Conservation (phyloP, 1,140 invertebrate genomes). For the Halesus radiatus region DNA sequence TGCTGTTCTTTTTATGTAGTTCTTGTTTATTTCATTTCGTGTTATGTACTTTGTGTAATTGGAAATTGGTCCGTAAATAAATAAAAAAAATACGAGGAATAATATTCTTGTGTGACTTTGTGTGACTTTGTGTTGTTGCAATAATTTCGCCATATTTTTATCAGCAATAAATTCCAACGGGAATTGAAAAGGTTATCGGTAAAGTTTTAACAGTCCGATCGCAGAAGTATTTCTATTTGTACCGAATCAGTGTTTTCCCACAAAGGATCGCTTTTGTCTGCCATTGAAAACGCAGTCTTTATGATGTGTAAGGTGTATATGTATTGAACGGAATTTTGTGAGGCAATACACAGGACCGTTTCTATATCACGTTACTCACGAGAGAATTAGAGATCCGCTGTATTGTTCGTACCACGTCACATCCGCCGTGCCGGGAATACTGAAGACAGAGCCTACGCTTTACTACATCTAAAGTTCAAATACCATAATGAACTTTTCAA, state of each 20-base stretch:
- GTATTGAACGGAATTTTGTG: constrained; percentile 3
- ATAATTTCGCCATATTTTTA: too few species aligned
- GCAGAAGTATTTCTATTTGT: not conserved
- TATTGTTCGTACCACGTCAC: constrained; percentile 8
- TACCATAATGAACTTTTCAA: not conserved
- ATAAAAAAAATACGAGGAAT: too few species aligned
- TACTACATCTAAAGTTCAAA: not conserved
- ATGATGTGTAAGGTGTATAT: not conserved
- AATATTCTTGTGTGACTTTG: too few species aligned
- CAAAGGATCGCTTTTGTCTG: not conserved
- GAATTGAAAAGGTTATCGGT: too few species aligned
- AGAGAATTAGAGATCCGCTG: not conserved
- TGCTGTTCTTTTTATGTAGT: too few species aligned
- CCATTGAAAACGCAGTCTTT: not conserved
- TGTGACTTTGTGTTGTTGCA: too few species aligned
- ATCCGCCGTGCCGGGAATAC: constrained; percentile 9
- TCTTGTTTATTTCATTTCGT: too few species aligned
- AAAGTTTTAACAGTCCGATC: not conserved
- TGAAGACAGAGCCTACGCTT: not conserved
- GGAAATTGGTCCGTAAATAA: too few species aligned
- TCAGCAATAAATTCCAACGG: too few species aligned
- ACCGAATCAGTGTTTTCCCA: not conserved
- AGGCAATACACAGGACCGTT: not conserved
- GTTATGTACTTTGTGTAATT: too few species aligned
- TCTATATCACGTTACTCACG: constrained; percentile 7